phyloP scores from a whole-genome alignment of 2,113 vertebrate species.

The Anhinga rufa region DNA sequence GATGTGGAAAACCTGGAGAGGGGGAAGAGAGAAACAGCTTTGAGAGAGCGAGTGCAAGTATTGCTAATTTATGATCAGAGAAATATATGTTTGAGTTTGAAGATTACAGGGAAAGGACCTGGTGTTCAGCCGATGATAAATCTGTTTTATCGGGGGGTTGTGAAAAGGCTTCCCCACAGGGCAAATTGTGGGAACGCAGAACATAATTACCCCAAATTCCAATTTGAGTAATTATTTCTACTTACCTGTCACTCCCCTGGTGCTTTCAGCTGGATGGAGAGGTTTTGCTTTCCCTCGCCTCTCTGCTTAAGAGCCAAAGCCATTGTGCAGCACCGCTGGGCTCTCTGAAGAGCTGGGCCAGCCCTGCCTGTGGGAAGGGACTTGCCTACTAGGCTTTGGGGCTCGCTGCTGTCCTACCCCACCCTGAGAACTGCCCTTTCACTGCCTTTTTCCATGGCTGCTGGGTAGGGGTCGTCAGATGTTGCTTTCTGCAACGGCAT shows the following conservation, averaged over 20 bases:
- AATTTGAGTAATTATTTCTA: neutral
- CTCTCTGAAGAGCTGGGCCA: neutral
- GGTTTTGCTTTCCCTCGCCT: neutral
- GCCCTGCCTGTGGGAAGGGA: neutral
- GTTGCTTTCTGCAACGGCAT: neutral
- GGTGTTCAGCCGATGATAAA: neutral
- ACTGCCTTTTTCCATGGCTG: neutral
- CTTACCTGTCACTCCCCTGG: neutral
- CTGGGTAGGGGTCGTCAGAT: neutral
- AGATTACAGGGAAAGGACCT: neutral
- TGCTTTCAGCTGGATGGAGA: neutral
- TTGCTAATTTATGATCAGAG: conserved; percentile 54
- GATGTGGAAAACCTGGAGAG: conserved; percentile 44
- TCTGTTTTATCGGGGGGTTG: neutral
- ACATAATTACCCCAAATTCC: neutral
- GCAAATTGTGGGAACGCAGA: neutral
- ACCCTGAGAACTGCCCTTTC: neutral
- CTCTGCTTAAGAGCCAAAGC: neutral
- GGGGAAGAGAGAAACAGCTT: conserved; percentile 20
- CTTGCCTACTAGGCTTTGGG: neutral
- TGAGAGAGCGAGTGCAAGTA: neutral
- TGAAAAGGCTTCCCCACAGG: neutral
- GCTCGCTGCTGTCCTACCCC: neutral
- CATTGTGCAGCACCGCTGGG: neutral
- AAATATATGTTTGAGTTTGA: neutral